Evolutionary conservation across 2,888 invertebrate species (phyloP).

Genomic region (Spilarctia lutea): DNA sequence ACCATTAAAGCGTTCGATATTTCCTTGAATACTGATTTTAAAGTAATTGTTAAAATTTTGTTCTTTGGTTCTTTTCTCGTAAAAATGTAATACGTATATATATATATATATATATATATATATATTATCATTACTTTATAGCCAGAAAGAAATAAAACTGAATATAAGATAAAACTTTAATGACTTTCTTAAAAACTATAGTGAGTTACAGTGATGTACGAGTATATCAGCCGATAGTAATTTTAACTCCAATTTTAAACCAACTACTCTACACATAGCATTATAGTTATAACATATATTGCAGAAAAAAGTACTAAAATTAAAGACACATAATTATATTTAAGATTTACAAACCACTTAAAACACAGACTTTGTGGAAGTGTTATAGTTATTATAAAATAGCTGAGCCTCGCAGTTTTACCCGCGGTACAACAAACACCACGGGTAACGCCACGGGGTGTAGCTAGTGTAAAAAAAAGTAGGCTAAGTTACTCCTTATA

Average conservation of each 20-base stretch:
- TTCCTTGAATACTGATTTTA: neutral
- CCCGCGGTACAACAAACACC: too few relatives aligned
- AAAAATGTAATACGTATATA: too few relatives aligned
- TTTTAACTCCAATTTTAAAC: too few relatives aligned
- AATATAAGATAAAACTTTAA: neutral
- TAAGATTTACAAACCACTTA: neutral
- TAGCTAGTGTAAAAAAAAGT: too few relatives aligned
- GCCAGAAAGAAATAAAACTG: neutral
- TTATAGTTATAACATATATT: too few relatives aligned
- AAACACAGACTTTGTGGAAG: neutral
- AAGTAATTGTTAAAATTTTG: neutral
- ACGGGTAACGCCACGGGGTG: too few relatives aligned
- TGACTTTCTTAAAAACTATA: neutral
- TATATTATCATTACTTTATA: too few relatives aligned
- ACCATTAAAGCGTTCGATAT: neutral
- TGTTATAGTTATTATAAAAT: too few relatives aligned
- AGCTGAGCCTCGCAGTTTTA: too few relatives aligned
- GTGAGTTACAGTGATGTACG: neutral
- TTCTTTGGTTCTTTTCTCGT: neutral
- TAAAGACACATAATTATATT: neutral
- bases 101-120: too few relatives aligned
- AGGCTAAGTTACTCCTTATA: too few relatives aligned
- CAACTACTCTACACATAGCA: neutral
- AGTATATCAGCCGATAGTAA: too few relatives aligned
- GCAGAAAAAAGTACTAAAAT: neutral